These are phyloP conservation scores for Pandion haliaetus DNA, from an alignment of 2,113 vertebrate genomes.

Conservation along the genomic window DNA sequence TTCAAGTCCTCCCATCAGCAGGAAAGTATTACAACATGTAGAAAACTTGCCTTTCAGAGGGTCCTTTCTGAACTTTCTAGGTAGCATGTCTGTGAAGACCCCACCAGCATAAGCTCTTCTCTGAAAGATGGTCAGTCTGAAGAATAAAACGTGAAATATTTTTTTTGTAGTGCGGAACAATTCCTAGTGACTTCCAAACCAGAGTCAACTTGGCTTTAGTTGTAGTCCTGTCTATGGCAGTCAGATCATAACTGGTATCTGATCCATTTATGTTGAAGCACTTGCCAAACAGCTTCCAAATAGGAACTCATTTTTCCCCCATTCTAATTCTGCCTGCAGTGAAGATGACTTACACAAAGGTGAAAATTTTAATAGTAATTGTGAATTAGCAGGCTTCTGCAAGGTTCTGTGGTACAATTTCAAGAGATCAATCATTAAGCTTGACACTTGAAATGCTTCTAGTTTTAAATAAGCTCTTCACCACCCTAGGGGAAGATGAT, in stretches of 20 bases:
- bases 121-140: not conserved
- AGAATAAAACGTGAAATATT: not conserved
- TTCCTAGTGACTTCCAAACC: not conserved
- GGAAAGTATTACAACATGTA: not conserved
- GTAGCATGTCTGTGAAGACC: not conserved
- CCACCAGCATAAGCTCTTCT: not conserved
- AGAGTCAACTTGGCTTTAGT: not conserved
- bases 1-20: not conserved
- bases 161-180: not conserved
- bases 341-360: not conserved
- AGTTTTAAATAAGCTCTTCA: not conserved
- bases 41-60: not conserved
- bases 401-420: not conserved
- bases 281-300: not conserved
- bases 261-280: not conserved
- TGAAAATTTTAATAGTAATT: not conserved
- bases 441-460: not conserved
- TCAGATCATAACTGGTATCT: not conserved
- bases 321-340: not conserved
- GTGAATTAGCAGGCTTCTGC: not conserved
- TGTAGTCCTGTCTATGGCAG: not conserved
- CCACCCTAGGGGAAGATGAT: conserved; percentile 88
- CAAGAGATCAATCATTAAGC: not conserved
- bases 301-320: accelerated
- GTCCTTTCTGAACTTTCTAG: not conserved